Base-by-base conservation (phyloP, 2,797 vertebrate species). In the Emydoidea blandingii region DNA sequence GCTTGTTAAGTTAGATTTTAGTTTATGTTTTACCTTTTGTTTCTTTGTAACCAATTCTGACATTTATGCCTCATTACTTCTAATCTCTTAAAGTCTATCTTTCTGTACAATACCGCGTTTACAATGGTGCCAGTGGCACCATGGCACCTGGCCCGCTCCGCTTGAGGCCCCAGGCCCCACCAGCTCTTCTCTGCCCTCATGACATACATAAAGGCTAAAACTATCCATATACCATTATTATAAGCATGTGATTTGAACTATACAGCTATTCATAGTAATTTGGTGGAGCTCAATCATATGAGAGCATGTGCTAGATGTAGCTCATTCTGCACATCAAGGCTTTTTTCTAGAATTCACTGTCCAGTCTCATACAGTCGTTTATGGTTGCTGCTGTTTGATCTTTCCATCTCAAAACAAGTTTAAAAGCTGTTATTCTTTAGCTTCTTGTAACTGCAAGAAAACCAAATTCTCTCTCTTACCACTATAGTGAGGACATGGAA, bases 201-300 rank as follows among this genome's bases (percentile, higher is more conserved):
- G 54, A 56, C 54, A 27, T 56, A 56, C 54, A 72, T 9, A 25
- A 94, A 65, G 44, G 56, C 53, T 25, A 79, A 62, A 83, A 83
- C 81, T 81, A 62, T 59, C 84, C 79, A 72, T 1, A 4, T 81
- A 54, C 25, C 37, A 11, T 81, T 84, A 86, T 12, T 86, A 68
- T 85, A 91, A 93, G 90, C 27, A 84, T 5, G 10, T 76, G 41
- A 81, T 93, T 87, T 94, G 65, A 88, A 83, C 56, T 79, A 56
- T 6, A 18, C 34, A 41, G 2, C 79, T 81, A 29, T 57, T 92
- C 72, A 83, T 44, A 79, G 81, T 29, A 86, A 59, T 59, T 82
- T 83, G 76, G 23, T 74, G 49, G 78, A 91, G 37, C 41, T 37
- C 83, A 93, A 72, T 86, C 80, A 83, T 59, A 90, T 5, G n/a